phyloP scores from a whole-genome alignment of 2,113 vertebrate species.

The Halichoerus grypus region DNA sequence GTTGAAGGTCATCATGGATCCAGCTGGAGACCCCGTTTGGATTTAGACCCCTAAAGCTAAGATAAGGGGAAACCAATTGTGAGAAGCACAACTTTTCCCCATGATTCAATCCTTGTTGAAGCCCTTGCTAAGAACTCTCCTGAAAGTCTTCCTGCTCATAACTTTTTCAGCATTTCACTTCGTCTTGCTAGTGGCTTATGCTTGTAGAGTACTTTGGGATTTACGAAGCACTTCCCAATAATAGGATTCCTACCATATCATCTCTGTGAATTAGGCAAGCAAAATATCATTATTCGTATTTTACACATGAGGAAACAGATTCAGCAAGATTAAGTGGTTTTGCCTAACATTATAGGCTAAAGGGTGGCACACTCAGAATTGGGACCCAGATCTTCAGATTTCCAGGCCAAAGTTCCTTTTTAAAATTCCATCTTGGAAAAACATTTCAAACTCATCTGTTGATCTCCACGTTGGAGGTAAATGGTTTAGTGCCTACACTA shows the following conservation, averaged over 20 bases:
- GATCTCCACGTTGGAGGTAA: background rate
- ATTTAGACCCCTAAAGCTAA: background rate
- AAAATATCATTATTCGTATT: constrained; percentile 26
- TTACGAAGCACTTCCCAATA: constrained; percentile 24
- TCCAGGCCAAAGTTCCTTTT: background rate
- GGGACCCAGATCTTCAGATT: background rate
- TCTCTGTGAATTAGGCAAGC: constrained; percentile 9
- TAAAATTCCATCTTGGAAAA: background rate
- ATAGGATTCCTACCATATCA: background rate
- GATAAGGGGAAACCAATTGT: background rate
- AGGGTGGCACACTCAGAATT: background rate
- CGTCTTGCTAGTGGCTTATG: background rate
- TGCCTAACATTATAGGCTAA: background rate
- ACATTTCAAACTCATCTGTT: constrained; percentile 48
- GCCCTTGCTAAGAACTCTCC: background rate
- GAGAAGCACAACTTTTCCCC: background rate
- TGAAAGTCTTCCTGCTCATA: background rate
- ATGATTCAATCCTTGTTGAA: background rate
- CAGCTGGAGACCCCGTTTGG: background rate
- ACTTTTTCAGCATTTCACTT: constrained; percentile 34
- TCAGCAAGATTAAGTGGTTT: background rate
- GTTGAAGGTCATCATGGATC: background rate
- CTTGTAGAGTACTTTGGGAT: background rate
- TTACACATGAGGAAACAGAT: background rate
- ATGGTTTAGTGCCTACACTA: background rate